Percentiles rank a stretch among this genome's conserved stretches.
Evolutionary conservation across 2,797 vertebrate genomes (phyloP).

Genomic region (Xenops minutus): DNA sequence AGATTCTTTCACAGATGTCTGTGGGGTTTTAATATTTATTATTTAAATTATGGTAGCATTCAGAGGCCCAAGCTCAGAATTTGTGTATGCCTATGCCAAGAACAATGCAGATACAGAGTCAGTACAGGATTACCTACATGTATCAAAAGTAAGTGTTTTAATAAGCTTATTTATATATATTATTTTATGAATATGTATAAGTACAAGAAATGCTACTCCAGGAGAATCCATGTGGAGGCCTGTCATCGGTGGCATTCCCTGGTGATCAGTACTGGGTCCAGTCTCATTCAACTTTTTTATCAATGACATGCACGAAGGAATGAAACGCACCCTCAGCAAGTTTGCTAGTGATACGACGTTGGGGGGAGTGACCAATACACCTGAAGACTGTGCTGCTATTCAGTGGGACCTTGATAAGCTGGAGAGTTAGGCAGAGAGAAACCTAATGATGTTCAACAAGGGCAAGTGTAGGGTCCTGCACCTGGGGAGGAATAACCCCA

Average conservation of each 20-base stretch:
- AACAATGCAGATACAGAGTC: neutral
- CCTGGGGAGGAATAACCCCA: neutral
- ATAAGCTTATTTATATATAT: neutral
- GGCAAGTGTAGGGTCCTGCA: neutral
- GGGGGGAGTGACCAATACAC: neutral
- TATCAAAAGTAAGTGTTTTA: neutral
- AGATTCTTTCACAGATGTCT: neutral
- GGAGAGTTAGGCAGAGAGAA: neutral
- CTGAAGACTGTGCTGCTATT: neutral
- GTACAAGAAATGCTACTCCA: neutral
- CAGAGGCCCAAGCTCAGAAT: neutral
- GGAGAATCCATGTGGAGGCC: neutral
- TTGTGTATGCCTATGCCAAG: neutral
- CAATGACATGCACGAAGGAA: accelerated
- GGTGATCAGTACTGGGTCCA: neutral
- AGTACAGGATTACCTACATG: neutral
- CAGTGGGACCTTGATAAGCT: neutral
- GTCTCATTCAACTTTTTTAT: neutral
- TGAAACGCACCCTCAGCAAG: neutral
- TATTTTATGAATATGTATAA: neutral
- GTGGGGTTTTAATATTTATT: neutral
- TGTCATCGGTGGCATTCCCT: neutral
- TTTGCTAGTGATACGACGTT: neutral
- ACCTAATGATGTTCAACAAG: neutral
- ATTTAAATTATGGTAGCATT: neutral